Conservation (phyloP, 2,888 invertebrate species). For the Stenoptilia bipunctidactyla region DNA sequence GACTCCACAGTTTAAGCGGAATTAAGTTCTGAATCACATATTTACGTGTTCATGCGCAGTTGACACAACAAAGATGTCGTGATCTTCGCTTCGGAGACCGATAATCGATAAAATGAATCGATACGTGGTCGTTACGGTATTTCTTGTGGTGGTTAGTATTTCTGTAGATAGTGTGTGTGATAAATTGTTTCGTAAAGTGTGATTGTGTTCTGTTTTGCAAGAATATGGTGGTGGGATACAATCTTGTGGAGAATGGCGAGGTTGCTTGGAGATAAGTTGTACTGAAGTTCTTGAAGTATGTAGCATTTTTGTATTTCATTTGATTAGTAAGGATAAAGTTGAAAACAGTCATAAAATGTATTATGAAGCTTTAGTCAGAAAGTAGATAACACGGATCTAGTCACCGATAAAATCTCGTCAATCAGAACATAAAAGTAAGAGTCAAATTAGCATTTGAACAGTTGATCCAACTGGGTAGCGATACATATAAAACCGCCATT, state of each 20-base stretch:
- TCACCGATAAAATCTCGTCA: too few relatives aligned
- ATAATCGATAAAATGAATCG: constrained; percentile 30
- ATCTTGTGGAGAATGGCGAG: background rate
- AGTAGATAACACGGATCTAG: too few relatives aligned
- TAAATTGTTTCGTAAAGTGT: background rate
- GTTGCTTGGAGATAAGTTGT: background rate
- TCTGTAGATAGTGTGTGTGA: background rate
- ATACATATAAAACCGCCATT: too few relatives aligned
- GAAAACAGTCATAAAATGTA: too few relatives aligned
- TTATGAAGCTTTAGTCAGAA: too few relatives aligned
- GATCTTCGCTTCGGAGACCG: constrained; percentile 20
- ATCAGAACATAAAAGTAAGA: too few relatives aligned
- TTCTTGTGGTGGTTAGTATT: constrained; percentile 42
- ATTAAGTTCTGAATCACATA: constrained; percentile 11
- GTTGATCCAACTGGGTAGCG: too few relatives aligned
- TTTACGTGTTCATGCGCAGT: constrained; percentile 32
- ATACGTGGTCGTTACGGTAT: constrained; percentile 36
- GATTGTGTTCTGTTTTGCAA: background rate
- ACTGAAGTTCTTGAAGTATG: too few relatives aligned
- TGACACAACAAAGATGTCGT: constrained; percentile 35
- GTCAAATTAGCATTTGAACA: too few relatives aligned
- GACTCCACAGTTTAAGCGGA: constrained; percentile 16
- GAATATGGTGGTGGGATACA: background rate
- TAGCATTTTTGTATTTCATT: too few relatives aligned
- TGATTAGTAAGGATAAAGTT: too few relatives aligned